Conservation (phyloP, 2,113 vertebrate genomes). For the Turdus rufiventris region DNA sequence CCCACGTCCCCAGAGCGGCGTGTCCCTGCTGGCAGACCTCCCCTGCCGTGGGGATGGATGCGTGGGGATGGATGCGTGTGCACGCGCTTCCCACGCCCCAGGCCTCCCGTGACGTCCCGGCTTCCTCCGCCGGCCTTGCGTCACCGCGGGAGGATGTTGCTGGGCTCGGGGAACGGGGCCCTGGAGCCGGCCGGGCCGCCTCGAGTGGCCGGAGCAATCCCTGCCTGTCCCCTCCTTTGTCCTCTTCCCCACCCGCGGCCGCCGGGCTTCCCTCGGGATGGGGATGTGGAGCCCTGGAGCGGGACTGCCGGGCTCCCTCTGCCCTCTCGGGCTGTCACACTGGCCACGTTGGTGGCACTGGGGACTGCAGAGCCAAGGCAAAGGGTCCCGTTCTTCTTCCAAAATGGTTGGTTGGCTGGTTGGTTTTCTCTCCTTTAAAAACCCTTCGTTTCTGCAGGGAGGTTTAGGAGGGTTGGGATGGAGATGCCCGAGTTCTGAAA, state of each 20-base stretch:
- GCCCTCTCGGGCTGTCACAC: not conserved
- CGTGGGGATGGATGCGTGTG: conserved; percentile 33
- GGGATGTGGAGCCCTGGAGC: not conserved
- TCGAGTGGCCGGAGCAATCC: not conserved
- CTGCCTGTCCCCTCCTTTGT: not conserved
- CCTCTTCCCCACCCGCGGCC: not conserved
- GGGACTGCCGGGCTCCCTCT: not conserved
- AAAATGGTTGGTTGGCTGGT: not conserved
- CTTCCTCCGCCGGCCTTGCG: conserved; percentile 50
- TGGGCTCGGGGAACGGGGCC: not conserved
- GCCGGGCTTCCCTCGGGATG: not conserved
- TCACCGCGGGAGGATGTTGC: conserved; percentile 53
- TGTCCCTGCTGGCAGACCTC: not conserved
- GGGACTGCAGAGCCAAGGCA: rapidly evolving
- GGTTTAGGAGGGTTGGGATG: not conserved
- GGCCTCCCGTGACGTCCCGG: conserved; percentile 43
- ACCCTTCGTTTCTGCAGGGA: not conserved
- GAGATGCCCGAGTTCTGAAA: not conserved
- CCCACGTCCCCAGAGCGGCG: not conserved
- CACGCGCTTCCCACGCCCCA: conserved; percentile 54
- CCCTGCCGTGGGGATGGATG: not conserved
- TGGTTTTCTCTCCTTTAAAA: not conserved
- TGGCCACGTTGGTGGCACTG: not conserved
- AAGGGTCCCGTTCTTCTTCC: not conserved
- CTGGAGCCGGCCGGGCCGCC: not conserved